Evolutionary conservation across 2,113 vertebrate species (phyloP).

Genomic region (Noturus placidus): DNA sequence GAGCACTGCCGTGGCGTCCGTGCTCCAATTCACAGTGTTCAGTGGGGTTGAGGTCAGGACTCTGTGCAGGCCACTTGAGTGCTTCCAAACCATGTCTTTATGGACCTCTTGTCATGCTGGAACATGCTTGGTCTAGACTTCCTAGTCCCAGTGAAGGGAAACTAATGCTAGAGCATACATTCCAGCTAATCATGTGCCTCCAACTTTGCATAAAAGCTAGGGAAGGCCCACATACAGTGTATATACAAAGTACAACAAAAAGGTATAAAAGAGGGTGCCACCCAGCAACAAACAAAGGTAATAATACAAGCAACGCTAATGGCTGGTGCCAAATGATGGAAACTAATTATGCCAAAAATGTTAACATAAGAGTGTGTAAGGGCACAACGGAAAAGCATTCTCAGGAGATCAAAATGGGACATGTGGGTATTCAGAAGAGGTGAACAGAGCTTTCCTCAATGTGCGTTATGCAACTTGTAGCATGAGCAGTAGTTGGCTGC

Average conservation of each 20-base stretch:
- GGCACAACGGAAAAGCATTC: background rate
- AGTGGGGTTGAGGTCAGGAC: background rate
- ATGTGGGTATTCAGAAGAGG: background rate
- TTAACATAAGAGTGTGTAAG: background rate
- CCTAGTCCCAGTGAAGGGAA: background rate
- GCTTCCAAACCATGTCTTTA: background rate
- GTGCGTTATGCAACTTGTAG: background rate
- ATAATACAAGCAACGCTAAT: background rate
- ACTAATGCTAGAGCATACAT: background rate
- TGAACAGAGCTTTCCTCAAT: background rate
- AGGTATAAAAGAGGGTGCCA: background rate
- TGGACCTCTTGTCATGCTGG: background rate
- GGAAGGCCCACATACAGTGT: background rate
- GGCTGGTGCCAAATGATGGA: background rate
- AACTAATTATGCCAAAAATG: background rate
- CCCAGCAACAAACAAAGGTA: background rate
- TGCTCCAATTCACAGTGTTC: background rate
- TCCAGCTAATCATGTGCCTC: background rate
- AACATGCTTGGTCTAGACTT: background rate
- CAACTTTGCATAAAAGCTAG: background rate
- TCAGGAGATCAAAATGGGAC: background rate
- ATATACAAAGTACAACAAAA: background rate
- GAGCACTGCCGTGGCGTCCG: background rate
- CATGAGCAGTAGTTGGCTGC: background rate
- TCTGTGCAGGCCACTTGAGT: background rate